Conservation (phyloP, 2,797 vertebrate species). For the Buceros bicornis region DNA sequence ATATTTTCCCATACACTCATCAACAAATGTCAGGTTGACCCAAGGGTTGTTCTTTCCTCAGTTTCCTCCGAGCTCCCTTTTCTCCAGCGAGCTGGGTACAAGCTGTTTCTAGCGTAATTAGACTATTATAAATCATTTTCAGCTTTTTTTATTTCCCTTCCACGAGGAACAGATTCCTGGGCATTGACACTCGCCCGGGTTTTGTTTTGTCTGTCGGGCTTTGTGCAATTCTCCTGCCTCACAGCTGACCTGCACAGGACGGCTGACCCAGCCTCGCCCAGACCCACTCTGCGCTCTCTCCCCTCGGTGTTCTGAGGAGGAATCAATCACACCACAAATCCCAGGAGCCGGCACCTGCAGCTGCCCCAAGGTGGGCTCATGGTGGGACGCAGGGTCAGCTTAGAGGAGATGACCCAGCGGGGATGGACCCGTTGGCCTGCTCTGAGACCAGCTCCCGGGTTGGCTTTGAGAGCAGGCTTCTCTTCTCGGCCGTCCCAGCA, state of each 20-base stretch:
- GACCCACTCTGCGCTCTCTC: too few relatives aligned
- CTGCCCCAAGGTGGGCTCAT: accelerated
- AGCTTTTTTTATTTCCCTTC: neutral
- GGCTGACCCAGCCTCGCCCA: neutral
- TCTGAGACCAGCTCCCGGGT: neutral
- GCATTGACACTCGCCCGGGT: neutral
- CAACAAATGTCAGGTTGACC: slow-evolving; percentile 65
- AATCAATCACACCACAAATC: accelerated
- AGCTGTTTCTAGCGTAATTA: slow-evolving; percentile 4
- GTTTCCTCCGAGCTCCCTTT: neutral
- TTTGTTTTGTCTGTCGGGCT: neutral
- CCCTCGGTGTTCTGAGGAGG: neutral
- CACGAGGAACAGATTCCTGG: neutral
- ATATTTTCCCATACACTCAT: slow-evolving; percentile 15
- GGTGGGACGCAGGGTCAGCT: accelerated
- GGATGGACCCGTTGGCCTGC: neutral
- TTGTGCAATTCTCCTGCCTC: neutral
- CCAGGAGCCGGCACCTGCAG: neutral
- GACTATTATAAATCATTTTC: neutral
- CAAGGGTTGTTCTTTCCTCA: neutral
- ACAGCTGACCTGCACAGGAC: neutral
- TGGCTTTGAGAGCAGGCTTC: neutral
- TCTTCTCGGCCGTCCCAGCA: neutral
- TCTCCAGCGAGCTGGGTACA: slow-evolving; percentile 10
- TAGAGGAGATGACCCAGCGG: neutral